phyloP scores from a whole-genome alignment of 2,888 invertebrate species.

The Napeogenes sylphis region DNA sequence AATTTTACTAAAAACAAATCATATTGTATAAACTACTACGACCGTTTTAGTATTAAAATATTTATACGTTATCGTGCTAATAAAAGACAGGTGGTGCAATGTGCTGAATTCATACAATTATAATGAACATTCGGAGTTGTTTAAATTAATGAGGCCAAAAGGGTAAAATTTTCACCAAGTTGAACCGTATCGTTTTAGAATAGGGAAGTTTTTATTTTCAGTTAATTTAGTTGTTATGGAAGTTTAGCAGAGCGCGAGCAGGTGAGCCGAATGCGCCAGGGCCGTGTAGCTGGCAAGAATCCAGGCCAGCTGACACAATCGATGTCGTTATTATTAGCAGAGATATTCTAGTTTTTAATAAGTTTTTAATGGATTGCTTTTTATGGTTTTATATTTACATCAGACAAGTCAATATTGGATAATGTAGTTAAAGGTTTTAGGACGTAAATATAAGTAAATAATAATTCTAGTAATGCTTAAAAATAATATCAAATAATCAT shows the following conservation, averaged over 20 bases:
- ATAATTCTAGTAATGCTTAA: no score
- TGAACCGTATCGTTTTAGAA: conserved; percentile 3
- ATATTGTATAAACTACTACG: not conserved
- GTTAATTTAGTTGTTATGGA: conserved; percentile 18
- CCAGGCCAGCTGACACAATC: conserved; percentile 14
- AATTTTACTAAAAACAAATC: no score
- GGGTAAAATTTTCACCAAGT: conserved; percentile 5
- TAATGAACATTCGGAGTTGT: conserved; percentile 20
- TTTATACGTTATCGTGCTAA: not conserved
- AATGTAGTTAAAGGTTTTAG: no score
- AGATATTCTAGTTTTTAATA: not conserved
- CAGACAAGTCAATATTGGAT: no score
- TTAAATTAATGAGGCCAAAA: conserved; percentile 14
- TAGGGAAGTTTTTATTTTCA: conserved; percentile 16
- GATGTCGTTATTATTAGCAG: conserved; percentile 10
- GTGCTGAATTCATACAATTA: conserved; percentile 12
- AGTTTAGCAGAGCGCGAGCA: conserved; percentile 29
- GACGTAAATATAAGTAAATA: no score
- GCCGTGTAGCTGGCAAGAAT: conserved; percentile 12
- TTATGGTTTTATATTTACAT: not conserved
- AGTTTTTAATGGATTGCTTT: not conserved
- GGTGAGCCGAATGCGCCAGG: conserved; percentile 41
- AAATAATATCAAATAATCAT: no score
- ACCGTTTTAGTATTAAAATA: not conserved
- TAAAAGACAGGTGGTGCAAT: conserved; percentile 2